phyloP scores from a whole-genome alignment of 1,140 invertebrate species.

The Sesamia nonagrioides region DNA sequence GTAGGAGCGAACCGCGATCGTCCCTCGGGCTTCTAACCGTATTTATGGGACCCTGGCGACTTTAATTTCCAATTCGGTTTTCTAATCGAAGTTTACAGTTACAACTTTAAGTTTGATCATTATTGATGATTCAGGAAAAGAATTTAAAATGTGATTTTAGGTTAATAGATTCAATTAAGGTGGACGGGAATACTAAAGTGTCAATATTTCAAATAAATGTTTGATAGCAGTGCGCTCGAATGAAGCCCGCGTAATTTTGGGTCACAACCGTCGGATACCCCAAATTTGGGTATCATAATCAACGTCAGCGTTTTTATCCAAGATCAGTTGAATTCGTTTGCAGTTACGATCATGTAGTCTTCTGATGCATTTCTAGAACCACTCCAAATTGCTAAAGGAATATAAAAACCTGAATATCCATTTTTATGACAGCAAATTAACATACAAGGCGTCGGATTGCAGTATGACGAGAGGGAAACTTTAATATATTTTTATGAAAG shows the following conservation, averaged over 20 bases:
- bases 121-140: slow-evolving; percentile 3
- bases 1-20: slow-evolving; percentile 67
- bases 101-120: slow-evolving; percentile 8
- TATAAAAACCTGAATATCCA: slow-evolving; percentile 74
- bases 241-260: slow-evolving; percentile 3
- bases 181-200: neutral
- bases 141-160: neutral
- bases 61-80: slow-evolving; percentile 60
- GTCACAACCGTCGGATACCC: neutral
- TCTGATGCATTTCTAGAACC: slow-evolving; percentile 27
- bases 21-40: slow-evolving; percentile 66
- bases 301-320: neutral
- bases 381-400: slow-evolving; percentile 66
- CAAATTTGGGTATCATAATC: slow-evolving; percentile 11
- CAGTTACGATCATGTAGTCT: slow-evolving; percentile 15
- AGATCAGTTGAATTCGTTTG: slow-evolving; percentile 14
- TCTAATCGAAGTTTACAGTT: slow-evolving; percentile 59
- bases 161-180: neutral
- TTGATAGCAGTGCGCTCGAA: neutral
- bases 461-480: slow-evolving; percentile 70
- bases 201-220: slow-evolving; percentile 2
- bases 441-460: slow-evolving; percentile 77
- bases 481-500: slow-evolving; percentile 85
- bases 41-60: slow-evolving; percentile 71
- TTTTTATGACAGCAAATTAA: slow-evolving; percentile 79